Base-by-base conservation (phyloP, 2,888 invertebrate species). In the Aplocera efformata region DNA sequence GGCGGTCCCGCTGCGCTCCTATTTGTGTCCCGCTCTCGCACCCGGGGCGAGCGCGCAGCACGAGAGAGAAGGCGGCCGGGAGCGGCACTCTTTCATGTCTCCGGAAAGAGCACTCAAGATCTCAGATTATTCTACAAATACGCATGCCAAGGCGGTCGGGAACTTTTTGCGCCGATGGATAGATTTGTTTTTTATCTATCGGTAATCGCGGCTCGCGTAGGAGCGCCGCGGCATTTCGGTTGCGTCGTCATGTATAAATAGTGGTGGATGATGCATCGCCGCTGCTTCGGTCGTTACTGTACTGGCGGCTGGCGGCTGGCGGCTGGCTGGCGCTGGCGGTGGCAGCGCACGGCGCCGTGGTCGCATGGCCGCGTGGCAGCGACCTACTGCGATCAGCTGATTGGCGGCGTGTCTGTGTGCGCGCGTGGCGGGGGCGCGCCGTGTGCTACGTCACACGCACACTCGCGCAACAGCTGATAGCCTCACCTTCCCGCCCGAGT, bases 311-410 rank as follows among this genome's bases (percentile, higher is more conserved):
- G n/a, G n/a, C n/a, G n/a, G n/a, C n/a, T n/a, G n/a, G n/a, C n/a
- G n/a, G n/a, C n/a, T n/a, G n/a, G n/a, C n/a, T n/a, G n/a, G n/a
- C n/a, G 23, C 29, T 34, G 49, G 23, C 44, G 31, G 21, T 36
- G 42, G 32, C 32, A 23, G 40, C n/a, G n/a, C n/a, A 10, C 23
- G 11, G 36, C 24, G 43, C 9, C n/a, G 33, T 30, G 24, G 28
- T 37, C 30, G 36, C 43, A 45, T 42, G 42, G 48, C 42, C 32
- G 49, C 47, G 52, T 42, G 53, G 55, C 62, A 58, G 65, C 73
- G 75, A 76, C 76, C 74, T 71, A 72, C 67, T 72, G 72, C 72
- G 79, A 81, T 82, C 85, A 84, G 85, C 85, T 84, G 84, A 82
- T 79, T 77, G 80, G 78, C 65, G 63, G 48, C 40, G 43, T 45